phyloP scores from a whole-genome alignment of 2,888 invertebrate species.

The Beris chalybata region DNA sequence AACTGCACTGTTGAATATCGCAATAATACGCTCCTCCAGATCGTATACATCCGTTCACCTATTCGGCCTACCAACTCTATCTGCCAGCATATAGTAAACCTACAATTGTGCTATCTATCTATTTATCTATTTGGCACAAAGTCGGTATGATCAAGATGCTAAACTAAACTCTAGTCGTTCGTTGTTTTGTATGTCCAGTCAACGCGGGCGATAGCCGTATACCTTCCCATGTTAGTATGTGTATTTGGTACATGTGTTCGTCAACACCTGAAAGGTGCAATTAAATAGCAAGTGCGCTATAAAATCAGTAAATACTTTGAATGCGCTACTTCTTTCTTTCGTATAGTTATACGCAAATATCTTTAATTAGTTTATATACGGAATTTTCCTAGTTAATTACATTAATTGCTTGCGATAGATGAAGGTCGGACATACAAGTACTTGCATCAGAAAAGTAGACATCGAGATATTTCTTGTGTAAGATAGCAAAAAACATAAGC shows the following conservation, averaged over 20 bases:
- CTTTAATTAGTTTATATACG: conserved; percentile 12
- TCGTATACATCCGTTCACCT: neutral
- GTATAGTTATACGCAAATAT: conserved; percentile 4
- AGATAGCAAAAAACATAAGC: neutral
- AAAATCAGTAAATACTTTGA: no score
- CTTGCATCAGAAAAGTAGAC: no score
- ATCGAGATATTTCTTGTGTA: no score
- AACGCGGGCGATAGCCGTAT: no score
- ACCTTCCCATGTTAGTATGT: neutral
- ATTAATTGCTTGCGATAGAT: conserved; percentile 34
- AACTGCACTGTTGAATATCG: no score
- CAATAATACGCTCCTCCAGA: neutral
- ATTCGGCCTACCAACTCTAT: neutral
- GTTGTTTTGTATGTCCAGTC: neutral
- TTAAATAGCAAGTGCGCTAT: conserved; percentile 4
- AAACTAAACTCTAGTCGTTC: neutral
- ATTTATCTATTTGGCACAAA: no score
- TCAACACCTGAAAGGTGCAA: conserved; percentile 15
- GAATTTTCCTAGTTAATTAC: conserved; percentile 33
- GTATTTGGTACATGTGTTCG: conserved; percentile 8
- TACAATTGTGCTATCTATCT: no score
- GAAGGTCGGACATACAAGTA: conserved; percentile 6
- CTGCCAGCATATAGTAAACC: neutral
- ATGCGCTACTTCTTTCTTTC: neutral
- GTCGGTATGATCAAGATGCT: neutral